Base-by-base conservation (phyloP, 1,140 invertebrate genomes). In the Notospermus geniculatus region DNA sequence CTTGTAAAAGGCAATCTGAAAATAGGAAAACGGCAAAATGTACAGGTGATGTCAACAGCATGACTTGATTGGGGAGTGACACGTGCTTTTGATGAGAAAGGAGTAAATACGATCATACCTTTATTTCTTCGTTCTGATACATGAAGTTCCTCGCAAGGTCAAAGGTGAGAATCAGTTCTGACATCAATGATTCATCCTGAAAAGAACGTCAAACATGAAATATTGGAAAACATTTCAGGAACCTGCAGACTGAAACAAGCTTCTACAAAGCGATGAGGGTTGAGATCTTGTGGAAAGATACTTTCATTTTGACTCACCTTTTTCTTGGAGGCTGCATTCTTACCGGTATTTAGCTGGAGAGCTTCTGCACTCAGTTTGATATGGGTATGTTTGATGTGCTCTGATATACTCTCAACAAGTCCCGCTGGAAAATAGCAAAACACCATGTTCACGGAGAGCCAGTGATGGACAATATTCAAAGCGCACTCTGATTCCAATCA, bases 381-480 rank as follows among this genome's bases (percentile, higher is more conserved):
- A 67, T 77, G 71, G 4, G 67, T 68, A 59, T 75, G 68, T 60
- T 75, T 75, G 25, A 78, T 52, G 53, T 79, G 70, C 19, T 75
- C 70, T 39, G 76, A 57, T 2, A 75, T 32, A 36, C 64, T 74
- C 63, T 80, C 78, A n/a, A 74, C 73, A n/a, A 80, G 43, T 1
- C 70, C 70, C 62, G 56, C 71, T 73, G 52, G 28, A 69, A 57
- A 43, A n/a, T n/a, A n/a, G 57, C 7, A 65, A 57, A n/a, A 54
- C 54, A 17, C n/a, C n/a, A n/a, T n/a, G n/a, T n/a, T n/a, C n/a
- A n/a, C n/a, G n/a, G n/a, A n/a, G n/a, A n/a, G n/a, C n/a, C n/a
- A n/a, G n/a, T n/a, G n/a, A n/a, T n/a, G n/a, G n/a, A n/a, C n/a
- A n/a, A n/a, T n/a, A n/a, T n/a, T n/a, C n/a, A n/a, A n/a, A n/a